Evolutionary conservation across 2,113 vertebrate species (phyloP), one percentile per base, ranked within the genome.

Genomic region (Zosterops hypoxanthus): DNA sequence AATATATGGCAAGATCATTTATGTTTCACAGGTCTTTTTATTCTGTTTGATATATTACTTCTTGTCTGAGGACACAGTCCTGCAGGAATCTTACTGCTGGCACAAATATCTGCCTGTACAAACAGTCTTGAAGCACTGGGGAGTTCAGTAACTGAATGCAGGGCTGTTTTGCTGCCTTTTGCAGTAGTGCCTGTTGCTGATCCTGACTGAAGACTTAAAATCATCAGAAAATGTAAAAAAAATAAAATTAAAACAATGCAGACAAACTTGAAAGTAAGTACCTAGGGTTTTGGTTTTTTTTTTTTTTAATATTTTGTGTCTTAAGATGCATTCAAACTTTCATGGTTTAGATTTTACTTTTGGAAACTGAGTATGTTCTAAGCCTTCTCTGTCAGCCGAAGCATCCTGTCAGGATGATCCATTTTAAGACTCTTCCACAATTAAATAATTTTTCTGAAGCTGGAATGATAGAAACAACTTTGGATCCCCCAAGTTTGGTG

Each of bases 21-120:
- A 36, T 41, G 65, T 82, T 93, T 79, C 49, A 52, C 44, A 69
- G 31, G 31, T 61, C 56, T 25, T 92, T 91, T 77, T 46, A n/a
- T 34, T 86, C 73, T 49, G 28, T 79, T 86, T 86, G 52, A 49
- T 56, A 26, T 31, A 86, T 71, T 77, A 77, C 55, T 88, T 82
- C 61, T 94, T 59, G 33, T 66, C 59, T 70, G 56, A 77, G 49
- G 33, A 55, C 46, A 70, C 8, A 47, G 49, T 70, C 34, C 22
- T 71, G 63, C 47, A 96, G 78, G 75, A 92, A 44, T 76, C 79
- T 81, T 52, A 66, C 55, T 92, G 71, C 56, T 94, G 92, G 88
- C 92, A 86, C 60, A 60, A 78, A 73, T 17, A 16, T 70, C 52
- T 92, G 84, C 63, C 63, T 77, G 68, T 33, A 59, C 66, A 86